phyloP scores from a whole-genome alignment of 2,113 vertebrate genomes.

The Channa argus region DNA sequence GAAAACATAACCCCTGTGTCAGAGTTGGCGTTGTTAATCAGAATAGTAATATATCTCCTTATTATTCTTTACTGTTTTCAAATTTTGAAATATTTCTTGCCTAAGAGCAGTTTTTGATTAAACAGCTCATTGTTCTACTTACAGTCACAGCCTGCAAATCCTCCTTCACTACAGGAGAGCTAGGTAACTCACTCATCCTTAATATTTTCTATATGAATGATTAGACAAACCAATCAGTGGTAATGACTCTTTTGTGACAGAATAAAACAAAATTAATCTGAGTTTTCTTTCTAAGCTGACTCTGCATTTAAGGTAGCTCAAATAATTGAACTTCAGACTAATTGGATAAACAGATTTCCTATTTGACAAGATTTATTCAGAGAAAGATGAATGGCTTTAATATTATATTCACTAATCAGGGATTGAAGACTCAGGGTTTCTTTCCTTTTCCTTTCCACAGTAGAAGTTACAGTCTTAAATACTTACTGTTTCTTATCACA shows the following conservation, averaged over 20 bases:
- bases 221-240: not conserved
- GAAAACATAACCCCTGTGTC: constrained; percentile 7
- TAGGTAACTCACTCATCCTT: constrained; percentile 27
- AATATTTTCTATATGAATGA: constrained; percentile 6
- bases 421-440: constrained; percentile 5
- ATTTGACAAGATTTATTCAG: not conserved
- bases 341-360: constrained; percentile 9
- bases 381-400: constrained; percentile 33
- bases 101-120: constrained; percentile 20
- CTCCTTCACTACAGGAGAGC: not conserved
- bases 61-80: not conserved
- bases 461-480: not conserved
- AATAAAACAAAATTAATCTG: not conserved
- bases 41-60: not conserved
- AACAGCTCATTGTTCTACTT: not conserved
- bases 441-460: fast-evolving
- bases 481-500: not conserved
- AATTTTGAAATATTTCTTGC: not conserved
- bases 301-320: not conserved
- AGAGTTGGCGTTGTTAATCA: not conserved
- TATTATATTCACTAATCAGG: constrained; percentile 11
- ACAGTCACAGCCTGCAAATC: not conserved
- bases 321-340: not conserved
- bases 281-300: not conserved
- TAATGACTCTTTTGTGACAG: not conserved